Evolutionary conservation across 2,888 invertebrate species (phyloP).

Genomic region (Fabriciana adippe): DNA sequence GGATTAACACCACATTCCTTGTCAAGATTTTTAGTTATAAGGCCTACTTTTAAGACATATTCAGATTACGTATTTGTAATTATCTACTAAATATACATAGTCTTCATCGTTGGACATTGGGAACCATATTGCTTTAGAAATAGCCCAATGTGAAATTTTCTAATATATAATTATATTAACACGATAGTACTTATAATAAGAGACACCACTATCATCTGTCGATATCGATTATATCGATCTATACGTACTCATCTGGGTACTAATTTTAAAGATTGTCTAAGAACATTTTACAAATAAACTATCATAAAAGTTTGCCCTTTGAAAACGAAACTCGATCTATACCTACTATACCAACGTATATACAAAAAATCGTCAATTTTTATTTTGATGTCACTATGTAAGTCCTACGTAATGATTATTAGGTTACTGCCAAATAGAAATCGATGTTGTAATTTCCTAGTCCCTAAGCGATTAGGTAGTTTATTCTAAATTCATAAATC

Average conservation of each 20-base stretch:
- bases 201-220: neutral
- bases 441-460: slow-evolving; percentile 76
- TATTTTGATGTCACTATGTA: slow-evolving; percentile 53
- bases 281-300: slow-evolving; percentile 11
- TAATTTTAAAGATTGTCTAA: neutral
- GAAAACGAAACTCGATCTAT: slow-evolving; percentile 10
- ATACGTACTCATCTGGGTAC: neutral
- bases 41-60: slow-evolving; percentile 34
- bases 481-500: slow-evolving; percentile 54
- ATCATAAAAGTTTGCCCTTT: slow-evolving; percentile 3
- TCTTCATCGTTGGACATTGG: slow-evolving; percentile 10
- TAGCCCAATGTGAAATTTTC: slow-evolving; percentile 6
- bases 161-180: neutral
- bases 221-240: neutral
- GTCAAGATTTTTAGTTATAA: slow-evolving; percentile 35
- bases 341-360: slow-evolving; percentile 14
- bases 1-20: slow-evolving; percentile 31
- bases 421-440: slow-evolving; percentile 79
- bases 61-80: slow-evolving; percentile 22
- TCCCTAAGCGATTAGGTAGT: slow-evolving; percentile 62
- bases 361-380: slow-evolving; percentile 62
- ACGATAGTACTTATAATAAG: neutral
- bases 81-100: slow-evolving; percentile 4
- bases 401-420: slow-evolving; percentile 58
- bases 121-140: slow-evolving; percentile 15